Percentiles rank a stretch among this genome's conserved stretches.
These are phyloP conservation scores for Notothenia coriiceps DNA, from an alignment of 2,113 vertebrate species.

Conservation along the genomic window DNA sequence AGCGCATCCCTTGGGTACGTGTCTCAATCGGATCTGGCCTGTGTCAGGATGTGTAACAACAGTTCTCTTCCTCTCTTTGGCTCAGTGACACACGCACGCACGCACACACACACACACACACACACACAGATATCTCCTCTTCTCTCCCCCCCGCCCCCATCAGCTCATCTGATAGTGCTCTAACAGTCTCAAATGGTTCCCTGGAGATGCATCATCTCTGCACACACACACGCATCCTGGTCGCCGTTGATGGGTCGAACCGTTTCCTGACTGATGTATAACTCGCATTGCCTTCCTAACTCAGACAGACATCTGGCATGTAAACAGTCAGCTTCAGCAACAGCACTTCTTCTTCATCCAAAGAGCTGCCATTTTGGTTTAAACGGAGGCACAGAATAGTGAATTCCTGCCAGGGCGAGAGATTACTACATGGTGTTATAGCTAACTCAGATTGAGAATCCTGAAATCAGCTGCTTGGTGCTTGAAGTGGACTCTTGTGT, in stretches of 20 bases:
- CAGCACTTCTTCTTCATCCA: conserved; percentile 24
- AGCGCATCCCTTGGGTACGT: conserved; percentile 61
- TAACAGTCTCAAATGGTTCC: conserved; percentile 77
- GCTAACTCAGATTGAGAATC: conserved; percentile 44
- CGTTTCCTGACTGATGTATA: conserved; percentile 57
- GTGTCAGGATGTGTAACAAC: conserved; percentile 71
- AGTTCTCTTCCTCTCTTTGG: conserved; percentile 55
- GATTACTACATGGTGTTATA: conserved; percentile 50
- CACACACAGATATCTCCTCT: conserved; percentile 32
- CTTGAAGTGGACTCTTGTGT: conserved; percentile 16
- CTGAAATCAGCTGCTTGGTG: conserved; percentile 51
- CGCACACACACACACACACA: conserved; percentile 3
- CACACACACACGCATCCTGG: conserved; percentile 37
- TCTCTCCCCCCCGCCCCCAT: conserved; percentile 40
- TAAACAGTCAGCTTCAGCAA: conserved; percentile 43
- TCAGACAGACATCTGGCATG: conserved; percentile 51
- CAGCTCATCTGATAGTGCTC: conserved; percentile 73
- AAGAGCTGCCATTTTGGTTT: conserved; percentile 47
- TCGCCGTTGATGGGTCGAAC: conserved; percentile 48
- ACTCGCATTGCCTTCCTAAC: conserved; percentile 42
- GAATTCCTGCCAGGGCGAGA: conserved; percentile 26
- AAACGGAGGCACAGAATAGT: conserved; percentile 22
- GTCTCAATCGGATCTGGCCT: conserved; percentile 67
- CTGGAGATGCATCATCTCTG: conserved; percentile 66
- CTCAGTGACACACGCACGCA: conserved; percentile 28